A percentile compares a stretch with the other conserved stretches of the same genome.
Evolutionary conservation across 2,888 invertebrate species (phyloP).

Genomic region (Tenthredo amoena): DNA sequence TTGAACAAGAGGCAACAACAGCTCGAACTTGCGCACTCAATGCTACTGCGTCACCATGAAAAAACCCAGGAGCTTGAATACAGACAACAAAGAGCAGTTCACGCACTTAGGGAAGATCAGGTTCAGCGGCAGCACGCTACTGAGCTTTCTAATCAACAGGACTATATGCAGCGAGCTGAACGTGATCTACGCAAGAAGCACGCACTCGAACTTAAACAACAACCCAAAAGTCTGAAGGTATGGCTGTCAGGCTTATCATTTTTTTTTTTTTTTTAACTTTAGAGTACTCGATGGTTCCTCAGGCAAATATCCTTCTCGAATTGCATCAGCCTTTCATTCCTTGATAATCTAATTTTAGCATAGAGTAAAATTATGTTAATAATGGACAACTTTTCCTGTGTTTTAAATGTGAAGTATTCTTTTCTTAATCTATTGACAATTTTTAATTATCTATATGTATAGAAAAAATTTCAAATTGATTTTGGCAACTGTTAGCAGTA

Average conservation of each 20-base stretch:
- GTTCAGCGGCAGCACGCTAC: conserved; percentile 95
- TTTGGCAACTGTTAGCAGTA: no score
- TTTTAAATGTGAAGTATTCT: no score
- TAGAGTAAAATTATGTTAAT: no score
- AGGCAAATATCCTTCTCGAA: no score
- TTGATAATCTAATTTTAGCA: no score
- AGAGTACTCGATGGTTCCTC: no score
- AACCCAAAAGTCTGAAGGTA: conserved; percentile 99
- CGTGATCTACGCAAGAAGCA: conserved; percentile 98
- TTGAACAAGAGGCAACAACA: conserved; percentile 96
- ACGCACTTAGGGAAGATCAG: conserved; percentile 93
- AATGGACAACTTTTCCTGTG: no score
- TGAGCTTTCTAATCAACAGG: conserved; percentile 96
- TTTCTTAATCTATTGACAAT: no score
- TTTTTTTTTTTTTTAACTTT: neutral
- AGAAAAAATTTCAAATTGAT: no score
- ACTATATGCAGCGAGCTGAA: conserved; percentile 97
- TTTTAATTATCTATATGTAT: no score
- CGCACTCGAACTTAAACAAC: conserved; percentile 97
- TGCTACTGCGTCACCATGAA: conserved; percentile 97
- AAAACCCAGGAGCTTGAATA: conserved; percentile 98
- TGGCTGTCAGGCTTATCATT: conserved; percentile 43
- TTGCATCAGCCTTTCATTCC: no score
- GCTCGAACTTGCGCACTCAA: conserved; percentile 95
- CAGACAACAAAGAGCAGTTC: conserved; percentile 96